These are phyloP conservation scores for Acinonyx jubatus DNA, from an alignment of 2,113 vertebrate genomes.

Conservation along the genomic window DNA sequence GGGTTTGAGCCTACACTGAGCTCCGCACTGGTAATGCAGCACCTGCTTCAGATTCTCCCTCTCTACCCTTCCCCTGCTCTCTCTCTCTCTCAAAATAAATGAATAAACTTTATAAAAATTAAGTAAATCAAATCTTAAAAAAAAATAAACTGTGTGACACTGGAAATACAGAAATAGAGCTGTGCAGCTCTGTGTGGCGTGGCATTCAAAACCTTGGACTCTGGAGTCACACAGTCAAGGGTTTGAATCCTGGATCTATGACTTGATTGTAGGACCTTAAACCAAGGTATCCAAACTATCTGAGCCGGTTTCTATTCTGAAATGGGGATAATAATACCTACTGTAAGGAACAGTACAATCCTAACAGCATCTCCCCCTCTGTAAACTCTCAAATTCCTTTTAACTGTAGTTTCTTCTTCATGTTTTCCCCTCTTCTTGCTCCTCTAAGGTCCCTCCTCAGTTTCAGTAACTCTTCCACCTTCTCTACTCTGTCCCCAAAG, in stretches of 20 bases:
- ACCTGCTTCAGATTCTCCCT: no score
- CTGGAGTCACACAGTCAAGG: background rate
- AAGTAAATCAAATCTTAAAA: background rate
- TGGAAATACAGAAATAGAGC: slow-evolving; percentile 15
- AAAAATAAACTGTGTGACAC: background rate
- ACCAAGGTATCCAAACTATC: background rate
- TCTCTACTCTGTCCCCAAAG: slow-evolving; percentile 23
- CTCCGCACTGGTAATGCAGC: no score
- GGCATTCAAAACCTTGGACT: background rate
- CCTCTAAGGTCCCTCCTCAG: background rate
- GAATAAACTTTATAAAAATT: no score
- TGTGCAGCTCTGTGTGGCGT: background rate
- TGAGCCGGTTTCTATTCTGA: background rate
- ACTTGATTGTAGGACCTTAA: background rate
- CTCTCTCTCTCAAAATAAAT: no score
- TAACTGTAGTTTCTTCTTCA: background rate
- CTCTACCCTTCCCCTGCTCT: no score
- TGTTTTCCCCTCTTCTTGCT: background rate
- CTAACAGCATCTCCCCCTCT: background rate
- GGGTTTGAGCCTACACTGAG: no score
- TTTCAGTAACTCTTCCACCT: background rate
- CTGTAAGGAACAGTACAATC: background rate
- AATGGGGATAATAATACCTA: background rate
- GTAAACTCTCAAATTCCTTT: background rate
- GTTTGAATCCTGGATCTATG: background rate